Conservation (phyloP, 2,888 invertebrate species). For the Scelioninae gen. 2 region DNA sequence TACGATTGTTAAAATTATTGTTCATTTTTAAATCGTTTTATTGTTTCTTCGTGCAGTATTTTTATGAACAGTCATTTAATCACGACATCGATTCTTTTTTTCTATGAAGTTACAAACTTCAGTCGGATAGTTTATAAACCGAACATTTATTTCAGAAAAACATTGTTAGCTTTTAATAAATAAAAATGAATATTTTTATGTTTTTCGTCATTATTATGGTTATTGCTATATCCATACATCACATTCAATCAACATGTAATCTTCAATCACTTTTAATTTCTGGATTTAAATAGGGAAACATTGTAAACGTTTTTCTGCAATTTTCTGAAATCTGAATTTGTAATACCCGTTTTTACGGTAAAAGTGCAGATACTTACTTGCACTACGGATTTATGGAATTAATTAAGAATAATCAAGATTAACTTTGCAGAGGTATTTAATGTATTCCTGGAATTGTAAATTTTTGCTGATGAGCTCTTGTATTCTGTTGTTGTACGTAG, state of each 20-base stretch:
- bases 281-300: background rate
- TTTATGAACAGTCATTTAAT: conserved; percentile 5
- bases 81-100: conserved; percentile 3
- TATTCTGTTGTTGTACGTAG: background rate
- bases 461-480: too few species aligned
- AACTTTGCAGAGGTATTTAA: background rate
- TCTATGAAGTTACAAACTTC: background rate
- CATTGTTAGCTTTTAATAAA: conserved; percentile 24
- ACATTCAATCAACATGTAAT: conserved; percentile 6
- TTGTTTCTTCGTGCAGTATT: conserved; percentile 12
- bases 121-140: conserved; percentile 6
- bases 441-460: background rate
- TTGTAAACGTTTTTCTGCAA: too few species aligned
- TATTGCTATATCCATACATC: conserved; percentile 9
- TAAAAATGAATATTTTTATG: conserved; percentile 19
- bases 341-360: too few species aligned
- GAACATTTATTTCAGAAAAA: conserved; percentile 21
- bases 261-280: background rate
- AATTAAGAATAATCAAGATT: too few species aligned
- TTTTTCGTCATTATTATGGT: conserved; percentile 7
- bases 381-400: too few species aligned
- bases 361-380: too few species aligned
- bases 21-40: too few species aligned
- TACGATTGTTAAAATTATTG: too few species aligned
- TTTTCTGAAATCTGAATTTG: too few species aligned